Base-by-base conservation (phyloP, 2,113 vertebrate species). In the Indicator maculatus region DNA sequence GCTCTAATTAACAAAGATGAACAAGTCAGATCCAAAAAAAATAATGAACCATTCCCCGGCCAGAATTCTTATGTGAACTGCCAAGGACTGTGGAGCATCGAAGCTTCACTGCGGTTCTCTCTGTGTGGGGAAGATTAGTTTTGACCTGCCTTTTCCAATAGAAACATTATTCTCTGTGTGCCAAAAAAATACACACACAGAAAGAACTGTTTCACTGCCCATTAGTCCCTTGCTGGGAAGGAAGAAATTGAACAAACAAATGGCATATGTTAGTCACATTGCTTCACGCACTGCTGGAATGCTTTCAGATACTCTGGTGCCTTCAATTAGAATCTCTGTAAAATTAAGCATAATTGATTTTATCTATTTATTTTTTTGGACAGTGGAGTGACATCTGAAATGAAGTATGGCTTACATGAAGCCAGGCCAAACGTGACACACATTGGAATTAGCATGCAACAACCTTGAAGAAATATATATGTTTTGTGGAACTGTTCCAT, bases 161-260 rank as follows among this genome's bases (percentile, higher is more conserved):
- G 30, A 77, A 93, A 83, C 52, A 67, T 59, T 45, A 28, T 47
- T 93, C 58, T 71, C 8, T 64, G 28, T 52, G 14, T 92, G 8
- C 56, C 63, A 87, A 85, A 89, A 67, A 91, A 90, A 60, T 41
- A 18, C 56, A 70, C 36, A 28, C n/a, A 56, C 72, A 74, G 33
- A 77, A 88, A 74, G 67, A 83, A 81, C 30, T 74, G 72, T 41
- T 86, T 96, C 47, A 2, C 20, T 91, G 82, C 84, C 45, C 4
- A 0, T 73, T 74, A 2, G 5, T 88, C 87, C 64, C 82, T 71
- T 71, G 71, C 87, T 89, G 75, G 10, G 67, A 79, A 91, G 56
- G 65, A 92, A 85, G 60, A 88, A 95, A 88, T 16, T 77, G 89
- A 95, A 94, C 64, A 93, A 93, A 89, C 27, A 91, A 85, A 63